Evolutionary conservation across 2,797 vertebrate species (phyloP).

Genomic region (Lates japonicus): DNA sequence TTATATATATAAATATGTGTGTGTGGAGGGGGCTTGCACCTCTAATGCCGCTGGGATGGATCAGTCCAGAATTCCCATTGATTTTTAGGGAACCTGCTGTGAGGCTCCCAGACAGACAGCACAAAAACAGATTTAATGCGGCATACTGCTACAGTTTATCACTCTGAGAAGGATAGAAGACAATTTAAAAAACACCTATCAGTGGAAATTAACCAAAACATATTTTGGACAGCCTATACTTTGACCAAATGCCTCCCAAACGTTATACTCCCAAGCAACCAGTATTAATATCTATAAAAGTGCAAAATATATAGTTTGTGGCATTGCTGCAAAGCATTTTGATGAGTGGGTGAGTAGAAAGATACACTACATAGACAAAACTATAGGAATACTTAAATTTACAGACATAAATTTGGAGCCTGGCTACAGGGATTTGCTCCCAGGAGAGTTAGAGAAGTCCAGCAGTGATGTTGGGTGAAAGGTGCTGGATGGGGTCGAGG

Average conservation of each 20-base stretch:
- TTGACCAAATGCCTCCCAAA: not conserved
- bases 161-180: not conserved
- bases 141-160: not conserved
- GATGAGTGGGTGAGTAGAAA: not conserved
- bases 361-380: not conserved
- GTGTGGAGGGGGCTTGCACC: accelerated
- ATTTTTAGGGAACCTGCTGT: constrained; percentile 70
- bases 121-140: constrained; percentile 43
- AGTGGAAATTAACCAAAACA: not conserved
- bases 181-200: not conserved
- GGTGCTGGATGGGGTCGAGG: not conserved
- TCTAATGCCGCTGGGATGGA: constrained; percentile 49
- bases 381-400: not conserved
- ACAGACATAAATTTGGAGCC: not conserved
- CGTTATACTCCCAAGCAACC: too few species aligned
- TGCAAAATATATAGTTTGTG: not conserved
- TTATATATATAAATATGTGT: not conserved
- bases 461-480: not conserved
- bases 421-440: not conserved
- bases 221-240: not conserved
- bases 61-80: constrained; percentile 71
- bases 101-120: constrained; percentile 53
- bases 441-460: not conserved
- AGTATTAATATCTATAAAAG: not conserved
- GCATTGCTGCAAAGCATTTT: not conserved